These are phyloP conservation scores for Lasioglossum villosulum DNA, from an alignment of 2,888 invertebrate genomes.

Conservation along the genomic window DNA sequence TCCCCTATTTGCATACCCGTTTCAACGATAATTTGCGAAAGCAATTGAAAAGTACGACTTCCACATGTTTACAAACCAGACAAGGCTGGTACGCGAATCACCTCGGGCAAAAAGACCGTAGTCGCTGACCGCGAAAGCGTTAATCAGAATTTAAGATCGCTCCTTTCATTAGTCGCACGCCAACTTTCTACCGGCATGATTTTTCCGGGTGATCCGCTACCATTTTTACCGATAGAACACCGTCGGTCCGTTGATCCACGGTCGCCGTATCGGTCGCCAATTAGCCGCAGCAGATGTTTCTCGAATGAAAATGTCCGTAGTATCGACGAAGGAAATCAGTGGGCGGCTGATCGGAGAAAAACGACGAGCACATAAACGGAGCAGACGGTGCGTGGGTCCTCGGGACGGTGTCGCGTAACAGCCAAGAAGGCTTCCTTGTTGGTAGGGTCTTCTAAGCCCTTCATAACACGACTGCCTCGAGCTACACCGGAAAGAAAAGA, in stretches of 20 bases:
- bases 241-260: constrained; percentile 15
- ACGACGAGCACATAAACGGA: neutral
- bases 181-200: constrained; percentile 49
- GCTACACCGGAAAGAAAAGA: neutral
- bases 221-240: constrained; percentile 28
- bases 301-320: constrained; percentile 17
- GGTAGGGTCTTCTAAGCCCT: constrained; percentile 58
- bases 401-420: constrained; percentile 51
- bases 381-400: constrained; percentile 34
- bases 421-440: constrained; percentile 42
- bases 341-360: constrained; percentile 2
- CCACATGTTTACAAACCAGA: constrained; percentile 1
- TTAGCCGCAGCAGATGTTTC: constrained; percentile 37
- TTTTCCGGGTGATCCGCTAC: constrained; percentile 33
- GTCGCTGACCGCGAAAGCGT: constrained; percentile 40
- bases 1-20: neutral
- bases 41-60: neutral
- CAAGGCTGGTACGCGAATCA: neutral
- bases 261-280: constrained; percentile 40
- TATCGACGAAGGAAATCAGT: constrained; percentile 36
- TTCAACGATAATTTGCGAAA: neutral
- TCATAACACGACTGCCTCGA: constrained; percentile 26
- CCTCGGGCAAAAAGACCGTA: neutral
- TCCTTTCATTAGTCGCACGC: constrained; percentile 43
- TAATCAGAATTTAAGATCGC: constrained; percentile 33